These are phyloP conservation scores for Ursus arctos DNA, from an alignment of 2,113 vertebrate species.

Conservation along the genomic window DNA sequence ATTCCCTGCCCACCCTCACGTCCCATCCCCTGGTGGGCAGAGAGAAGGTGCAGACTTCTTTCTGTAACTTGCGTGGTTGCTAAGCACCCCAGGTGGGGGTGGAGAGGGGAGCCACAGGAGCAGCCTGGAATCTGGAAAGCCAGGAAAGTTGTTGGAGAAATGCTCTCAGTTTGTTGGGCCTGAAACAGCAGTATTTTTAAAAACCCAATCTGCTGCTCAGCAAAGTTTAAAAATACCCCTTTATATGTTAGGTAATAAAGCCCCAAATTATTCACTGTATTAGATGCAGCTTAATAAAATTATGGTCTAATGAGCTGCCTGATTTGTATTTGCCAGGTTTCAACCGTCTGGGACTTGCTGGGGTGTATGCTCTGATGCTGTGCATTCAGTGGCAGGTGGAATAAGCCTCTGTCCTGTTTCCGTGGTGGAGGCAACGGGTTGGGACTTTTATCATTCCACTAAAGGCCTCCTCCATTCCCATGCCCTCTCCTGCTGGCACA, in stretches of 20 bases:
- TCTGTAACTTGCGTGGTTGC: background rate
- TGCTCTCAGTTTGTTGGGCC: background rate
- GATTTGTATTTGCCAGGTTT: constrained; percentile 37
- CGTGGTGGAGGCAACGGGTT: background rate
- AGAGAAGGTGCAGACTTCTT: background rate
- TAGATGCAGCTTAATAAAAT: constrained; percentile 63
- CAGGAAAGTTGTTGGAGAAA: background rate
- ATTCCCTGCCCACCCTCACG: background rate
- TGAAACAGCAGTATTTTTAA: constrained; percentile 13
- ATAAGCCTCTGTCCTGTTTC: background rate
- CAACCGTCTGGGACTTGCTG: background rate
- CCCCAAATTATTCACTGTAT: constrained; percentile 46
- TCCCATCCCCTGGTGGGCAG: background rate
- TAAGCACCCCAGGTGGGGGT: background rate
- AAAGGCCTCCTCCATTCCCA: background rate
- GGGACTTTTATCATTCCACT: background rate
- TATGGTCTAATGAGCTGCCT: constrained; percentile 45
- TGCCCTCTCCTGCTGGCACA: background rate
- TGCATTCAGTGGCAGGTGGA: background rate
- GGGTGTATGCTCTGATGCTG: background rate
- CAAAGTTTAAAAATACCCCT: constrained; percentile 59
- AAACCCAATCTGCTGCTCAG: constrained; percentile 51
- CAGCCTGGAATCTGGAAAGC: background rate
- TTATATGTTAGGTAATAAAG: constrained; percentile 62
- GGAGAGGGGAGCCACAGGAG: accelerated